These are phyloP conservation scores for Lasioglossum vierecki DNA, from an alignment of 2,888 invertebrate species.

Conservation along the genomic window DNA sequence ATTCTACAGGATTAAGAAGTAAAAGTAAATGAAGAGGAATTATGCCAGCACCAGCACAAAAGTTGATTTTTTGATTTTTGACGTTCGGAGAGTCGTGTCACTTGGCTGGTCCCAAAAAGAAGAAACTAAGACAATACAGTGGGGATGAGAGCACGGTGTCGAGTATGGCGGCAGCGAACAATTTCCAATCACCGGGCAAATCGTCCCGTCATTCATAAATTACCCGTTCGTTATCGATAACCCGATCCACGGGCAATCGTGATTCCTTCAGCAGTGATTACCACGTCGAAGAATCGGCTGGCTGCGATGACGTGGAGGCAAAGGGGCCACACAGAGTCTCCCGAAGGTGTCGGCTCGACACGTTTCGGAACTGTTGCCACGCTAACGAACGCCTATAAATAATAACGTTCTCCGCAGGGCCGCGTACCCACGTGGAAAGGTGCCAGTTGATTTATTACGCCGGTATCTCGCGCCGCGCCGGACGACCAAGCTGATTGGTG, in stretches of 20 bases:
- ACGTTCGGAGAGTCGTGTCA: neutral
- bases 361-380: constrained; percentile 72
- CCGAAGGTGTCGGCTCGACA: constrained; percentile 65
- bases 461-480: constrained; percentile 44
- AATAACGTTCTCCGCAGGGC: constrained; percentile 67
- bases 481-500: constrained; percentile 75
- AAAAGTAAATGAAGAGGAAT: too few relatives aligned
- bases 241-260: constrained; percentile 50
- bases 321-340: constrained; percentile 65
- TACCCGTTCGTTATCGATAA: constrained; percentile 57
- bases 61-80: neutral
- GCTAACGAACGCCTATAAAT: constrained; percentile 80
- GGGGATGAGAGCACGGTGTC: neutral
- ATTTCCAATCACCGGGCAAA: constrained; percentile 55
- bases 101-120: neutral
- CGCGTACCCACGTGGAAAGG: constrained; percentile 69
- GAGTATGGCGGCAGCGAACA: constrained; percentile 27
- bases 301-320: constrained; percentile 64
- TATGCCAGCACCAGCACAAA: neutral
- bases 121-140: constrained; percentile 24
- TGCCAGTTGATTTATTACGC: constrained; percentile 76
- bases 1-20: too few relatives aligned
- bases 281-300: constrained; percentile 34
- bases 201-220: constrained; percentile 50
- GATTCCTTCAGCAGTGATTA: constrained; percentile 58